Evolutionary conservation across 2,113 vertebrate genomes (phyloP).

Genomic region (Centropristis striata): DNA sequence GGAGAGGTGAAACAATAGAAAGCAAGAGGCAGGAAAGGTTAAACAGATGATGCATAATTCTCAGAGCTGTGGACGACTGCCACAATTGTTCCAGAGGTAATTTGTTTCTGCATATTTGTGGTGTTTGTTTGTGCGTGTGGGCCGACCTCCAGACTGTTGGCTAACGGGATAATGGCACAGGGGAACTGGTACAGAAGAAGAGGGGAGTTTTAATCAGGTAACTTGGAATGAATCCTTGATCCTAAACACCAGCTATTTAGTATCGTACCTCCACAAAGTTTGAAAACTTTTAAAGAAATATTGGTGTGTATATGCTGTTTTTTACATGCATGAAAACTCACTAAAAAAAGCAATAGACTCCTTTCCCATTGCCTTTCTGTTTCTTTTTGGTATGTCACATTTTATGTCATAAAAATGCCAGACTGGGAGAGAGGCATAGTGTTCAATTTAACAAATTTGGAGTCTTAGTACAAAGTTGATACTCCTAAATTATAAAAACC

Average conservation of each 20-base stretch:
- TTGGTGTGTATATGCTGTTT: too few relatives aligned
- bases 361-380: too few relatives aligned
- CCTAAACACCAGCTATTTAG: not conserved
- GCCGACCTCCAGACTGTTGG: not conserved
- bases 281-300: not conserved
- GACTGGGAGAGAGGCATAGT: too few relatives aligned
- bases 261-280: not conserved
- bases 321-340: too few relatives aligned
- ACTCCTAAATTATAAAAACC: too few relatives aligned
- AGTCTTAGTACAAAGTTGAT: too few relatives aligned
- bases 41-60: conserved; percentile 49
- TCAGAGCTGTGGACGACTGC: conserved; percentile 43
- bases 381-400: too few relatives aligned
- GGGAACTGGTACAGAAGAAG: conserved; percentile 1
- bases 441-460: too few relatives aligned
- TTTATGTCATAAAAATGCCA: too few relatives aligned
- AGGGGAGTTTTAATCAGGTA: not conserved
- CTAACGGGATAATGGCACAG: not conserved
- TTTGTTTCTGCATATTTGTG: conserved; percentile 47
- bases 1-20: conserved; percentile 69
- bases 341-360: not conserved
- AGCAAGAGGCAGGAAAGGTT: conserved; percentile 51
- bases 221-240: not conserved
- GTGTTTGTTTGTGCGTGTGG: conserved; percentile 27
- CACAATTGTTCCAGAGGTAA: conserved; percentile 63